phyloP scores from a whole-genome alignment of 1,140 invertebrate genomes.

The Archegozetes longisetosus region DNA sequence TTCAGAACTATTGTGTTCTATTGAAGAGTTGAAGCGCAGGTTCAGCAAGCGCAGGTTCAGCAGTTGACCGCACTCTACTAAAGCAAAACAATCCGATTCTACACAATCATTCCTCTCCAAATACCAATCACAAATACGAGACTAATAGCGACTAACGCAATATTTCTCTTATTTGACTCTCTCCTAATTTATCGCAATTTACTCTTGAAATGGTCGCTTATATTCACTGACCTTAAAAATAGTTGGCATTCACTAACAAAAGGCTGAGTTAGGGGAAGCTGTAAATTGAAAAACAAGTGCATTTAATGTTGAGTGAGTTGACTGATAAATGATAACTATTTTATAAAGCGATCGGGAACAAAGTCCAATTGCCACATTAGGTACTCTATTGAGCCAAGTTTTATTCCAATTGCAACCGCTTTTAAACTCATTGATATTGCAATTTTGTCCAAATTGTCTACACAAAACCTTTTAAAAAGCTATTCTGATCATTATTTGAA shows the following conservation, averaged over 20 bases:
- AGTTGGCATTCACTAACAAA: not conserved
- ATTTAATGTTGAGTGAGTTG: not conserved
- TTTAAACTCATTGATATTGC: not conserved
- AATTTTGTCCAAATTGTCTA: not conserved
- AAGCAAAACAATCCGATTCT: too few relatives aligned
- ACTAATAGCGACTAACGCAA: too few relatives aligned
- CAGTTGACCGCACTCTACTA: too few relatives aligned
- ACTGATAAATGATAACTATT: not conserved
- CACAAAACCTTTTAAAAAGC: not conserved
- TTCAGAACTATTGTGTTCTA: too few relatives aligned
- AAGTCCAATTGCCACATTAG: not conserved
- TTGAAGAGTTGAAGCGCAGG: too few relatives aligned
- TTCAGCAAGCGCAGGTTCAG: too few relatives aligned
- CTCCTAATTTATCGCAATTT: not conserved
- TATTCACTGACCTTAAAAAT: not conserved
- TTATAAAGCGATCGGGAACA: not conserved
- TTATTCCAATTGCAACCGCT: not conserved
- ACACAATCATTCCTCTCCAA: too few relatives aligned
- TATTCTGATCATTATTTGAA: not conserved
- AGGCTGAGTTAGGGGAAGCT: not conserved
- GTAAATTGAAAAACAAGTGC: not conserved
- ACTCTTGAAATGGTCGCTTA: not conserved
- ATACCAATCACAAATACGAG: too few relatives aligned
- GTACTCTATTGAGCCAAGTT: not conserved
- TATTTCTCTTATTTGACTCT: not conserved